A percentile compares a stretch with the other conserved stretches of the same genome.
Conservation (phyloP, 2,888 invertebrate species). For the Caprella mutica region DNA sequence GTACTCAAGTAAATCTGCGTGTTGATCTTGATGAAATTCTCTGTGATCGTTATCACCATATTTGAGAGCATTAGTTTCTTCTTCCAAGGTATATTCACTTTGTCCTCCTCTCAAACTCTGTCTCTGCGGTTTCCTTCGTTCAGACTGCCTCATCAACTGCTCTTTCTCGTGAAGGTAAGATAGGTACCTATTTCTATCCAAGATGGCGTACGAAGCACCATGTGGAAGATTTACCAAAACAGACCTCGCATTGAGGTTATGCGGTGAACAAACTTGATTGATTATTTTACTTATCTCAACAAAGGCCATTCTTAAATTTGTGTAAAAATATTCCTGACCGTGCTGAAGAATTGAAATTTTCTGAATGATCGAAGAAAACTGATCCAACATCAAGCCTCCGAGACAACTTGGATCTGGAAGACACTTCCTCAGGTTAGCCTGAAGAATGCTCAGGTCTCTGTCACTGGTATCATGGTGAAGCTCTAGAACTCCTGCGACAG, state of each 20-base stretch:
- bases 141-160: not conserved
- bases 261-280: conserved; percentile 2
- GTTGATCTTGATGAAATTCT: too few species aligned
- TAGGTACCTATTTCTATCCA: conserved; percentile 1
- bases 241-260: conserved; percentile 1
- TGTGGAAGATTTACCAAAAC: conserved; percentile 1
- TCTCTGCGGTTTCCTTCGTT: too few species aligned
- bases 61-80: too few species aligned
- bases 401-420: not conserved
- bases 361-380: not conserved
- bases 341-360: not conserved
- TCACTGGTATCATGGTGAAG: not conserved
- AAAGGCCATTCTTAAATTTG: conserved; percentile 1
- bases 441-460: not conserved
- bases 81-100: too few species aligned
- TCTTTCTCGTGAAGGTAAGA: conserved; percentile 1
- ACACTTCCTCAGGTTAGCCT: not conserved
- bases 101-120: too few species aligned
- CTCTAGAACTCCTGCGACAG: not conserved
- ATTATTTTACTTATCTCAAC: not conserved
- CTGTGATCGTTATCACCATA: too few species aligned
- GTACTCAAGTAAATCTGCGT: too few species aligned
- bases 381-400: not conserved
- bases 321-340: conserved; percentile 6
- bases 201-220: not conserved